These are phyloP conservation scores for Cydia amplana DNA, from an alignment of 1,140 invertebrate species.

Conservation along the genomic window DNA sequence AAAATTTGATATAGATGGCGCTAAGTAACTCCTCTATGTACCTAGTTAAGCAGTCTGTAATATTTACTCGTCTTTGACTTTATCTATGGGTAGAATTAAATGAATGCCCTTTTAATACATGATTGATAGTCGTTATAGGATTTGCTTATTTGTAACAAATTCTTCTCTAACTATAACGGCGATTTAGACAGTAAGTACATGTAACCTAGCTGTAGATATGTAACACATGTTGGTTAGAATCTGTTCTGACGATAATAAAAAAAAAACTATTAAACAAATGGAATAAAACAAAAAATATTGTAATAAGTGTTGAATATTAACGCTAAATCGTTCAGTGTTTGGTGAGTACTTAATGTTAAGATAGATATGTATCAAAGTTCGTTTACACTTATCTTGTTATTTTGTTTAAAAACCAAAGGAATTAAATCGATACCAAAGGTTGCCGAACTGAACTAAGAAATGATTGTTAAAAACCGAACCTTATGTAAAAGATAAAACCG, in stretches of 20 bases:
- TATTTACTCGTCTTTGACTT: not conserved
- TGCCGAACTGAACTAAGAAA: slow-evolving; percentile 15
- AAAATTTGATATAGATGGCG: too few relatives aligned
- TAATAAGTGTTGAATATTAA: slow-evolving; percentile 70
- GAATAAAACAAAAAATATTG: slow-evolving; percentile 54
- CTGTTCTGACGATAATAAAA: slow-evolving; percentile 65
- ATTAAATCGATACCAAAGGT: slow-evolving; percentile 11
- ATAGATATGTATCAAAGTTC: slow-evolving; percentile 23
- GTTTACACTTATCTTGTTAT: slow-evolving; percentile 16
- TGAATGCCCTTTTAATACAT: slow-evolving; percentile 33
- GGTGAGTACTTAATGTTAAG: slow-evolving; percentile 49
- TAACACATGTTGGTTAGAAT: slow-evolving; percentile 57
- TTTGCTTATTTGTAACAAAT: slow-evolving; percentile 35
- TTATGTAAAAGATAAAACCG: not conserved
- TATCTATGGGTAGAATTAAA: slow-evolving; percentile 7
- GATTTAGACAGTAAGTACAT: slow-evolving; percentile 35
- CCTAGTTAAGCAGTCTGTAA: not conserved
- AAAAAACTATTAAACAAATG: slow-evolving; percentile 47
- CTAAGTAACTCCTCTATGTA: not conserved
- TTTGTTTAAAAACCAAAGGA: not conserved
- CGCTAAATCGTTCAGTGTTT: slow-evolving; percentile 67
- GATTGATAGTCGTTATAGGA: slow-evolving; percentile 37
- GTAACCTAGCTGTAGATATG: slow-evolving; percentile 56
- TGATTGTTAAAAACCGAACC: not conserved
- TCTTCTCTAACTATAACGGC: slow-evolving; percentile 40